A percentile compares a stretch with the other conserved stretches of the same genome.
phyloP scores from a whole-genome alignment of 2,888 invertebrate species.

The Seira sanloemensis region DNA sequence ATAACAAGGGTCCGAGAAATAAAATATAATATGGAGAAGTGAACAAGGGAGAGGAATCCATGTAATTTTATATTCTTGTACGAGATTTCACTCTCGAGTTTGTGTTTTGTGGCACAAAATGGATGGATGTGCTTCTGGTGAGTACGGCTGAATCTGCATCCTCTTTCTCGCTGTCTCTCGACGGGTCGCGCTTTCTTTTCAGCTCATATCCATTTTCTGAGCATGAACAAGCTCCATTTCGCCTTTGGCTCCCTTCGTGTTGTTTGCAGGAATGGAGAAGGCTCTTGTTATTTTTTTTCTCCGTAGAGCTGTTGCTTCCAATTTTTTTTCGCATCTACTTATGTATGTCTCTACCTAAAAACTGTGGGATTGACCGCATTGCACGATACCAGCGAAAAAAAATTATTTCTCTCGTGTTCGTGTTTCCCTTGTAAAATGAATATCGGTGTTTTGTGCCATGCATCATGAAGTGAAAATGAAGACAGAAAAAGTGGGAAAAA shows the following conservation, averaged over 20 bases:
- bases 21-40: background rate
- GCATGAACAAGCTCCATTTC: background rate
- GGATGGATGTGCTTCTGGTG: background rate
- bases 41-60: background rate
- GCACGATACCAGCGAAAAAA: background rate
- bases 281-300: background rate
- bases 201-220: background rate
- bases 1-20: background rate
- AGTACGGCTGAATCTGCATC: background rate
- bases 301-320: constrained; percentile 4
- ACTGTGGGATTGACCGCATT: background rate
- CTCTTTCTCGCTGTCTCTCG: background rate
- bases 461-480: background rate
- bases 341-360: background rate
- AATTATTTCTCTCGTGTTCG: background rate
- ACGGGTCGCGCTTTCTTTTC: too few relatives aligned
- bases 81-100: background rate
- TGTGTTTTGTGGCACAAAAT: background rate
- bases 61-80: background rate
- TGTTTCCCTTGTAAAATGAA: background rate
- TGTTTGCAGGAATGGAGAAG: background rate
- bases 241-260: background rate
- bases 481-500: constrained; percentile 27
- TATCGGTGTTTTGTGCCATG: background rate
- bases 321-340: background rate